phyloP scores from a whole-genome alignment of 2,113 vertebrate species.

The Uria lomvia region DNA sequence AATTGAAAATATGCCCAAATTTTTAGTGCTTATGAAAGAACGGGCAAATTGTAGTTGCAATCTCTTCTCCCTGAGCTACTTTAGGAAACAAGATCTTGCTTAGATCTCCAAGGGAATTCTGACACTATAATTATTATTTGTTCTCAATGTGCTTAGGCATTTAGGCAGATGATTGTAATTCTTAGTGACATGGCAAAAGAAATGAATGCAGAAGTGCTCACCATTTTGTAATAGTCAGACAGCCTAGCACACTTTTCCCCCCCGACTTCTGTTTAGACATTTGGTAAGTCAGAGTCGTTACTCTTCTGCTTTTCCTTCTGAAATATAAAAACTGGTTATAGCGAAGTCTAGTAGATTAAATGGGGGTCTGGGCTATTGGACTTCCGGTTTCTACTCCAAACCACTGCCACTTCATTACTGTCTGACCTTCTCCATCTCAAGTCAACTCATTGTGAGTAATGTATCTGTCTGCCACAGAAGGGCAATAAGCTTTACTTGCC shows the following conservation, averaged over 20 bases:
- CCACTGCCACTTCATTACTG: conserved; percentile 22
- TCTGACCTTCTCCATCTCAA: conserved; percentile 19
- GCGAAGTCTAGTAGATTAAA: neutral
- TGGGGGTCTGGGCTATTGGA: neutral
- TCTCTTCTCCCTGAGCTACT: conserved; percentile 13
- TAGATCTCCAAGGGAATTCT: conserved; percentile 30
- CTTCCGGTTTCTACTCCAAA: conserved; percentile 12
- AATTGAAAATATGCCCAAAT: neutral
- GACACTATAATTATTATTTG: conserved; percentile 36
- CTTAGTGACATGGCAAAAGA: conserved; percentile 9
- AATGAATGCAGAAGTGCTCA: neutral
- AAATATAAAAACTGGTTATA: neutral
- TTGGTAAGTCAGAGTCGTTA: neutral
- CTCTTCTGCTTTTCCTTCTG: conserved; percentile 17
- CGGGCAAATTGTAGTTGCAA: neutral
- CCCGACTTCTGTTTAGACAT: neutral
- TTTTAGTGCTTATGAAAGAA: neutral
- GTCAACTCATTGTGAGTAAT: neutral
- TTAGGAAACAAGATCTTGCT: conserved; percentile 19
- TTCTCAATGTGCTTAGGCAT: conserved; percentile 10
- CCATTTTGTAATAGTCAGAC: neutral
- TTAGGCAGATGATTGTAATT: conserved; percentile 39
- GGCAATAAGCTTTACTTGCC: neutral
- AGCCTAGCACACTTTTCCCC: neutral
- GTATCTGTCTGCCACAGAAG: neutral